Evolutionary conservation across 2,888 invertebrate species (phyloP), one percentile per base, ranked within the genome.

Genomic region (Pristionchus entomophagus): DNA sequence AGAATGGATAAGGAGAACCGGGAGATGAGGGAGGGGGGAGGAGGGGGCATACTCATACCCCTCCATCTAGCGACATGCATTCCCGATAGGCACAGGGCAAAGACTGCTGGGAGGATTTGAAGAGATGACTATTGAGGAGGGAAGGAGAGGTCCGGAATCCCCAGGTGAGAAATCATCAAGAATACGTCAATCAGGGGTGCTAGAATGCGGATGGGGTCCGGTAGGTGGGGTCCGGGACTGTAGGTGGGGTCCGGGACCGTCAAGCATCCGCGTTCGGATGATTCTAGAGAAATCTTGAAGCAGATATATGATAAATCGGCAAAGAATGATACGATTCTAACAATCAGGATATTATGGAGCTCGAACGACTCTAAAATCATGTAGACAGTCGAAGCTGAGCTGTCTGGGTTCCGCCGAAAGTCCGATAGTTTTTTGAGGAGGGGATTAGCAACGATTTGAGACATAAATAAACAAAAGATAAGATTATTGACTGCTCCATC

Each of bases 1-100:
- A 45, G 38, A 73, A 45, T 41, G 73, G 32, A 62, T 8, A 5
- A 59, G 26, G 26, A 26, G 5, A 4, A 22, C 8, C 2, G 2
- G 26, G 59, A 59, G 59, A 59, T 26, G 59, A 12, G 59, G 59
- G 59, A n/a, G 59, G n/a, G n/a, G n/a, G 56, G 35, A 65, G 12
- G 65, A 41, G 41, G 26, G 38, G 8, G 73, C 17, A 73, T 41
- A 73, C 73, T 2, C 73, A 73, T 73, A 73, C 41, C 73, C 41
- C 38, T 73, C 41, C n/a, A 29, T 73, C 73, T 41, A 41, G 73
- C 73, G 29, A 26, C 41, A 73, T 73, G 73, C 73, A 73, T 73
- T 73, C n/a, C 22, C 73, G 41, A 73, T 73, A 17, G 41, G 26
- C 41, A 73, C 73, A 73, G 73, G 73, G 45, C 73, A 73, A 73